These are phyloP conservation scores for Tachystola acroxantha DNA, from an alignment of 2,888 invertebrate genomes.

Conservation along the genomic window DNA sequence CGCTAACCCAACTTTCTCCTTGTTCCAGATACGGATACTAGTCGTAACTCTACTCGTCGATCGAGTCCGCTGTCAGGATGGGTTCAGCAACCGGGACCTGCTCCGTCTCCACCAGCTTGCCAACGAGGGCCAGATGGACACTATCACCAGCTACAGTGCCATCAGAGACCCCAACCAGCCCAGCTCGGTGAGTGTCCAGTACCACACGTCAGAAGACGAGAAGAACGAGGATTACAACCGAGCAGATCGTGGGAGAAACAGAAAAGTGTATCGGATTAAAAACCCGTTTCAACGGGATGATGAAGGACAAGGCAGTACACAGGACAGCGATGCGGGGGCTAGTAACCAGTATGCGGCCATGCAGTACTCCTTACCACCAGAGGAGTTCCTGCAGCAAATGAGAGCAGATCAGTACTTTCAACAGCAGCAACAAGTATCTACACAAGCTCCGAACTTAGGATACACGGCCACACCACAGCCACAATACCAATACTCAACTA, in stretches of 20 bases:
- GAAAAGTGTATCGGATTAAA: slow-evolving; percentile 63
- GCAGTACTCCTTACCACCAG: slow-evolving; percentile 71
- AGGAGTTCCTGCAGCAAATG: slow-evolving; percentile 66
- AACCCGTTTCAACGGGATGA: slow-evolving; percentile 60
- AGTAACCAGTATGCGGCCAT: slow-evolving; percentile 71
- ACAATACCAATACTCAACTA: slow-evolving; percentile 59
- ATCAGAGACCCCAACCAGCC: slow-evolving; percentile 55
- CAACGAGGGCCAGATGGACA: slow-evolving; percentile 48
- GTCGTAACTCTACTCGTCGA: slow-evolving; percentile 50
- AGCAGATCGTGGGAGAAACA: slow-evolving; percentile 41
- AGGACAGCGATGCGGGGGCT: slow-evolving; percentile 60
- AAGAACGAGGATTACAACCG: slow-evolving; percentile 47
- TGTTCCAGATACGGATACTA: slow-evolving; percentile 69
- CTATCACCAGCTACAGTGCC: slow-evolving; percentile 47
- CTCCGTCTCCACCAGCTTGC: slow-evolving; percentile 54
- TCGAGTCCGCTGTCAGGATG: slow-evolving; percentile 57
- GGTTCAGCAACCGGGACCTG: slow-evolving; percentile 53
- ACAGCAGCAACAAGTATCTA: slow-evolving; percentile 37
- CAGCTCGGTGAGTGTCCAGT: slow-evolving; percentile 49
- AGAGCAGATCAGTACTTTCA: slow-evolving; percentile 55
- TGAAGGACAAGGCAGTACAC: slow-evolving; percentile 34
- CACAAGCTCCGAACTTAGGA: slow-evolving; percentile 48
- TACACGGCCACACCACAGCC: slow-evolving; percentile 67
- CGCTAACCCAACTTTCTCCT: slow-evolving; percentile 6
- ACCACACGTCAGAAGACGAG: slow-evolving; percentile 49